Conservation (phyloP, 2,113 vertebrate species). For the Pygoscelis adeliae region DNA sequence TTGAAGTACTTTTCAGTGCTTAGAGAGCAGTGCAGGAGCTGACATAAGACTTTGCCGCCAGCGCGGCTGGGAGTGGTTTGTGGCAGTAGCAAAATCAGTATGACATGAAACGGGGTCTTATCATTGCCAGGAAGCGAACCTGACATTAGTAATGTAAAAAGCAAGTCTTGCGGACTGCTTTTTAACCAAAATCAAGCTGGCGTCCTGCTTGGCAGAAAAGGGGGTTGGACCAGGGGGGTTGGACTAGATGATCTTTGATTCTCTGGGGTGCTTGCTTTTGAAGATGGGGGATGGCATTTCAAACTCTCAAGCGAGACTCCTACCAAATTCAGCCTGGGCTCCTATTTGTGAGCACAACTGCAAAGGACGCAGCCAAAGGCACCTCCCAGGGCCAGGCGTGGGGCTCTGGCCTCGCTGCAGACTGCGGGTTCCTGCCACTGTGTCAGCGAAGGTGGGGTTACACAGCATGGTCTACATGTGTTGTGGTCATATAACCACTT, state of each 20-base stretch:
- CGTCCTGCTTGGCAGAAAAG: background rate
- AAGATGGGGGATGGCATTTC: accelerated
- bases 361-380: background rate
- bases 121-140: background rate
- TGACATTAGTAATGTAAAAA: background rate
- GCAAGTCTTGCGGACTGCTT: background rate
- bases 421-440: accelerated
- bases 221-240: background rate
- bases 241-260: background rate
- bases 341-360: background rate
- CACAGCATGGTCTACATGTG: accelerated
- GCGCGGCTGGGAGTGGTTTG: background rate
- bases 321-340: background rate
- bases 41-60: background rate
- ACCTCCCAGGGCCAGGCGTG: accelerated
- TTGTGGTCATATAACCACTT: background rate
- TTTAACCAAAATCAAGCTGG: background rate
- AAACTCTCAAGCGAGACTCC: background rate
- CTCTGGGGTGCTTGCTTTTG: background rate
- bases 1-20: background rate
- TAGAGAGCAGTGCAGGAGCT: background rate
- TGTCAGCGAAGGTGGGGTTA: background rate
- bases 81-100: background rate
- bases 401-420: background rate
- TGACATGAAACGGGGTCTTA: background rate